Conservation (phyloP, 2,113 vertebrate genomes). For the Tenebrosternarchus preto region DNA sequence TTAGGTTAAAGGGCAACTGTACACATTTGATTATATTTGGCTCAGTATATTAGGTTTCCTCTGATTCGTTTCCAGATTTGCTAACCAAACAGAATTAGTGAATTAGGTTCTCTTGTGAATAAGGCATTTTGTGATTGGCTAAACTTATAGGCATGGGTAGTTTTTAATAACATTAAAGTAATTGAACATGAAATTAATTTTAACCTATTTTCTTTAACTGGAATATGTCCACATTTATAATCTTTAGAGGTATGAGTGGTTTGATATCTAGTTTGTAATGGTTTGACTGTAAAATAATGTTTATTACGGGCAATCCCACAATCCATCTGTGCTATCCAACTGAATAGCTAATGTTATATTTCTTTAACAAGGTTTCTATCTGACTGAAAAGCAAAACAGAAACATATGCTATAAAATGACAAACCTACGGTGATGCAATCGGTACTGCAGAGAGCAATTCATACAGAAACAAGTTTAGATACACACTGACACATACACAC, state of each 20-base stretch:
- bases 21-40: too few relatives aligned
- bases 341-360: background rate
- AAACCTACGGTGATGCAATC: slow-evolving; percentile 14
- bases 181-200: too few relatives aligned
- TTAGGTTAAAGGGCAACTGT: too few relatives aligned
- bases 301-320: too few relatives aligned
- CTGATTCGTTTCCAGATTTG: background rate
- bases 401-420: slow-evolving; percentile 6
- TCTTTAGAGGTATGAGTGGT: too few relatives aligned
- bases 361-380: background rate
- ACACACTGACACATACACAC: slow-evolving; percentile 16
- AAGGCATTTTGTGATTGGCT: background rate
- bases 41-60: too few relatives aligned
- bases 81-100: background rate
- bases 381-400: background rate
- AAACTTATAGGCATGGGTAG: too few relatives aligned
- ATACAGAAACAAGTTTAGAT: slow-evolving; percentile 18
- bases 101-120: background rate
- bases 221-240: too few relatives aligned
- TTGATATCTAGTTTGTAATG: background rate
- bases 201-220: too few relatives aligned
- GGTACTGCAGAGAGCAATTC: background rate
- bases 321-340: background rate
- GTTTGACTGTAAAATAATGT: background rate
- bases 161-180: too few relatives aligned